Conservation (phyloP, 1,140 invertebrate species). For the Drosophila nikananu region DNA sequence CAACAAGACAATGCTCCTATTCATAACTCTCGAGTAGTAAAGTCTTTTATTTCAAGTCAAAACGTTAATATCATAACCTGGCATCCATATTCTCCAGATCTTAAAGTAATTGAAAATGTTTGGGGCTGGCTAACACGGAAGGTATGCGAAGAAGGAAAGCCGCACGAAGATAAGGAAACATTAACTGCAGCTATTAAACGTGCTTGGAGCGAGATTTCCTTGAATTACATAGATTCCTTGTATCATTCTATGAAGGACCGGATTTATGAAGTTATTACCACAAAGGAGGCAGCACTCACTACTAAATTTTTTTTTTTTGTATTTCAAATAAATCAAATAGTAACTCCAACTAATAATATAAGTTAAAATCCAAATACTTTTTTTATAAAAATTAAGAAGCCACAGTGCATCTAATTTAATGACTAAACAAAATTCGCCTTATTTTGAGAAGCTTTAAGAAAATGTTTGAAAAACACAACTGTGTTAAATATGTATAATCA, state of each 20-base stretch:
- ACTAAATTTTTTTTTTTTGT: neutral
- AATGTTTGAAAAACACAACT: no score
- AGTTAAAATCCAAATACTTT: no score
- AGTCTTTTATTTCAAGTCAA: constrained; percentile 14
- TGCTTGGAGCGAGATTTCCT: neutral
- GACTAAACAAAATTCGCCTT: no score
- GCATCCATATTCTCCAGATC: neutral
- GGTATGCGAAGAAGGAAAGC: neutral
- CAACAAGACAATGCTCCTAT: constrained; percentile 23
- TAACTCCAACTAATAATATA: no score
- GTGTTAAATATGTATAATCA: no score
- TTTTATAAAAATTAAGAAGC: no score
- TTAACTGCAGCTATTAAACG: neutral
- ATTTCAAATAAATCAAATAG: no score
- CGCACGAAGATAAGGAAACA: neutral
- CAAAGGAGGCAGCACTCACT: neutral
- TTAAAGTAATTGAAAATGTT: neutral
- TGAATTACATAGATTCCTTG: neutral
- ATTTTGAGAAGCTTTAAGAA: no score
- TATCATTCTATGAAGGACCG: neutral
- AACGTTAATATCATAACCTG: no score
- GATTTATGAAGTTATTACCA: neutral
- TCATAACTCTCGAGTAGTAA: constrained; percentile 15
- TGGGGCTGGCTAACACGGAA: neutral
- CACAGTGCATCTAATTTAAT: no score